Base-by-base conservation (phyloP, 2,797 vertebrate genomes). In the Oreonectes daqikongensis region DNA sequence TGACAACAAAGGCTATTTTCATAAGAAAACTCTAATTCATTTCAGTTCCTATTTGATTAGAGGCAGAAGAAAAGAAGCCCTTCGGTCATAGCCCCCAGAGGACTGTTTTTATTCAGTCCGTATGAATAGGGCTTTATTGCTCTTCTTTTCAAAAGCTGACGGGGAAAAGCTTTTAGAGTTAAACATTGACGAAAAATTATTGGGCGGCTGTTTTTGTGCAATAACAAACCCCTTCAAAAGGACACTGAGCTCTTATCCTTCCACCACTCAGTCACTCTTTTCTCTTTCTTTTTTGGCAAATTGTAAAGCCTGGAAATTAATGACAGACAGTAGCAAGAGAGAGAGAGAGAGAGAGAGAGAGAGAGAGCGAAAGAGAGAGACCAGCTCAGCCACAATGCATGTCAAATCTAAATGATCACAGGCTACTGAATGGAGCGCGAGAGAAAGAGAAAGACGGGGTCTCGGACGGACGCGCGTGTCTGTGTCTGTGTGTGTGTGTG, bases 31-130 rank as follows among this genome's bases (percentile, higher is more conserved):
- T 93, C 81, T 85, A 94, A 94, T 95, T 95, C 94, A 94, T 94
- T 94, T 94, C 94, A 94, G 94, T 93, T 95, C 94, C 93, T 93
- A 94, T 95, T 94, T 95, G 94, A 94, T 95, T 95, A 94, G 93
- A 92, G 93, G 94, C 93, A 93, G 90, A 94, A 95, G 94, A 94
- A 94, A 94, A 91, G 92, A 91, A 92, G 92, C 90, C 89, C 92
- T 89, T 90, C 88, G 92, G 92, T 91, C 89, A 93, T 93, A 93
- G 84, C 93, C 94, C 82, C 93, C 93, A 92, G 90, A 95, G 94
- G 94, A 94, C 93, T 94, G 84, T 84, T 86, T 86, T 94, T 94
- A 95, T 95, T 95, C 94, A 95, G 91, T 91, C 93, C 89, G 90
- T 80, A 88, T 95, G 92, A 94, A 95, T 94, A 93, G 84, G 91